Evolutionary conservation across 2,888 invertebrate genomes (phyloP).

Genomic region (Hydroisotoma schaefferi): DNA sequence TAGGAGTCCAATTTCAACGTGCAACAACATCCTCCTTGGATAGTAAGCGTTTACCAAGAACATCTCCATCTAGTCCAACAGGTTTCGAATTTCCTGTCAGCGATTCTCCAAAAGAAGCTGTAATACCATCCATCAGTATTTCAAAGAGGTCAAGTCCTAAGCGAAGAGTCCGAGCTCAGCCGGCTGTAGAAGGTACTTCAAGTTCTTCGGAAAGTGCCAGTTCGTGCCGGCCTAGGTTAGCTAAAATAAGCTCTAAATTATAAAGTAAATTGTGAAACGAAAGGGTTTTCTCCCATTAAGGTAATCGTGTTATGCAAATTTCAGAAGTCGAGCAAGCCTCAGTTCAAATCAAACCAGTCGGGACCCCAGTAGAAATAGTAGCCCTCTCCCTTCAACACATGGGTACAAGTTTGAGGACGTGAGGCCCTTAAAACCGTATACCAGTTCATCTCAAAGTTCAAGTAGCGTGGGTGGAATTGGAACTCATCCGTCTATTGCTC

Average conservation of each 20-base stretch:
- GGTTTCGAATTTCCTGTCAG: too few species aligned
- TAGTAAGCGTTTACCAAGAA: too few species aligned
- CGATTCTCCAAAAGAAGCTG: too few species aligned
- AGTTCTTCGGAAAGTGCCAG: conserved; percentile 62
- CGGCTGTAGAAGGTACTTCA: conserved; percentile 58
- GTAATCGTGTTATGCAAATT: conserved; percentile 1
- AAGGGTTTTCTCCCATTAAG: too few species aligned
- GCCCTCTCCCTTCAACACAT: background rate
- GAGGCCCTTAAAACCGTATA: too few species aligned
- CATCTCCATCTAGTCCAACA: too few species aligned
- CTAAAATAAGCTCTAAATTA: background rate
- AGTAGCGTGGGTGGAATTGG: conserved; percentile 6
- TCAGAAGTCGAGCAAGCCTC: conserved; percentile 38
- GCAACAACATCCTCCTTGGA: too few species aligned
- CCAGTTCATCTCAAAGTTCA: conserved; percentile 11
- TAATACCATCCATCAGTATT: conserved; percentile 24
- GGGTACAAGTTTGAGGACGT: background rate
- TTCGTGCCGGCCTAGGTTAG: conserved; percentile 54
- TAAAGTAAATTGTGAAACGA: too few species aligned
- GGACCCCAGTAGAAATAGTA: conserved; percentile 8
- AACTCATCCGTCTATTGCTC: background rate
- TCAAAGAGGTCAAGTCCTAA: conserved; percentile 57
- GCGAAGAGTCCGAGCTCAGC: conserved; percentile 57
- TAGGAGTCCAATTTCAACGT: too few species aligned
- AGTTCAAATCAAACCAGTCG: conserved; percentile 31